A percentile compares a stretch with the other conserved stretches of the same genome.
These are phyloP conservation scores for Micronycteris hirsuta DNA, from an alignment of 2,113 vertebrate species.

Conservation along the genomic window DNA sequence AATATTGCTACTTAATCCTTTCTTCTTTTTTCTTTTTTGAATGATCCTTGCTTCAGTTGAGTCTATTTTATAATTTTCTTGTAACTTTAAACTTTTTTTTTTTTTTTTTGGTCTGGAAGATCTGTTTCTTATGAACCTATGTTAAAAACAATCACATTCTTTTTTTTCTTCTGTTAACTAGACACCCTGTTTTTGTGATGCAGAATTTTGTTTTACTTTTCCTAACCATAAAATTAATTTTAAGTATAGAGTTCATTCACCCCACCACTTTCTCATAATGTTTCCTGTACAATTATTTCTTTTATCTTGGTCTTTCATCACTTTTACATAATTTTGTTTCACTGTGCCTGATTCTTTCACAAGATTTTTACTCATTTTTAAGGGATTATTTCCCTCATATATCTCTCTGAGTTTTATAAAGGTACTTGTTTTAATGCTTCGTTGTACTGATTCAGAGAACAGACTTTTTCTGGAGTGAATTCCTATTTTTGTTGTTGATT, in stretches of 20 bases:
- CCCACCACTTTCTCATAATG: background rate
- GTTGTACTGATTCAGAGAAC: background rate
- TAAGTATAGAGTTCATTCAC: background rate
- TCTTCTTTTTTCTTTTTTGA: background rate
- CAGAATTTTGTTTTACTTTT: background rate
- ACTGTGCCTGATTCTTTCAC: background rate
- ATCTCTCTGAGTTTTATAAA: background rate
- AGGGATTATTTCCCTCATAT: background rate
- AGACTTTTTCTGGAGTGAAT: background rate
- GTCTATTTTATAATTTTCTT: background rate
- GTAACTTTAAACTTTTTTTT: background rate
- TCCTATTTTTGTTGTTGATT: background rate
- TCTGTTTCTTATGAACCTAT: background rate
- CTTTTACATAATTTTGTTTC: background rate
- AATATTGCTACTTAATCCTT: background rate
- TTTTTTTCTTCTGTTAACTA: background rate
- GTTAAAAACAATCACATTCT: background rate
- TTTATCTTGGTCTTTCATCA: background rate
- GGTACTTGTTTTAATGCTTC: background rate
- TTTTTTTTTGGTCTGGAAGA: background rate
- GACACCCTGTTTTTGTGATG: background rate
- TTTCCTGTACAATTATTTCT: background rate
- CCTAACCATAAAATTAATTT: background rate
- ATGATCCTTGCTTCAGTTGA: background rate
- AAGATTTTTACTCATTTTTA: background rate